These are phyloP conservation scores for Vireo altiloquus DNA, from an alignment of 2,113 vertebrate genomes.

Conservation along the genomic window DNA sequence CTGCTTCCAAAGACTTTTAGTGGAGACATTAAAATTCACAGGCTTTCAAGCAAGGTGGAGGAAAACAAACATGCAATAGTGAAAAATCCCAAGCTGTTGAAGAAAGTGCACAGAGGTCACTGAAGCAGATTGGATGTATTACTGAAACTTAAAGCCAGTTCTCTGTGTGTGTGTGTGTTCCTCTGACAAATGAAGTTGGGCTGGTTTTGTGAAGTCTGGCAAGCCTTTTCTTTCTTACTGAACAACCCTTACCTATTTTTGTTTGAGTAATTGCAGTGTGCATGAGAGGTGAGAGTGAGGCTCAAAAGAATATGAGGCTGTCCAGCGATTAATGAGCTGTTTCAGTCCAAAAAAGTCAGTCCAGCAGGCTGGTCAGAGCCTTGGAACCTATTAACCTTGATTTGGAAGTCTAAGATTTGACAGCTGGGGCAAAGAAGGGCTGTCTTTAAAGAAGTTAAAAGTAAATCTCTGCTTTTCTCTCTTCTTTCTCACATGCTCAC, in stretches of 20 bases:
- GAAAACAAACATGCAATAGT: not conserved
- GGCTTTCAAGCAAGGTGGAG: not conserved
- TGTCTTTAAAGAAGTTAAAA: not conserved
- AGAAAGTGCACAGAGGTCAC: not conserved
- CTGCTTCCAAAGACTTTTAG: not conserved
- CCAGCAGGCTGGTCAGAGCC: not conserved
- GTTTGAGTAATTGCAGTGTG: not conserved
- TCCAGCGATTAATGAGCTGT: not conserved
- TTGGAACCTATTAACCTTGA: conserved; percentile 8
- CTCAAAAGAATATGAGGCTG: not conserved
- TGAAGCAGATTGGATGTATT: not conserved
- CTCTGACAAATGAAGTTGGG: not conserved
- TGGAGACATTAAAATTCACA: not conserved
- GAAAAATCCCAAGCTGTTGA: not conserved
- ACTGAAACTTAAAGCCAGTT: not conserved
- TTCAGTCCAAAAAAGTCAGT: not conserved
- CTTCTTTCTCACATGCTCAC: not conserved
- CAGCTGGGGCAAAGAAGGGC: not conserved
- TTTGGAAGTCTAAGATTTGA: not conserved
- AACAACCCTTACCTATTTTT: not conserved
- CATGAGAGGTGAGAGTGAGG: not conserved
- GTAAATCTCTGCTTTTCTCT: not conserved
- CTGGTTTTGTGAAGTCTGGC: not conserved
- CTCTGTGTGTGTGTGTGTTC: not conserved
- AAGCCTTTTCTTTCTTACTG: not conserved